phyloP scores from a whole-genome alignment of 2,888 invertebrate species.

The Dastarcus helophoroides region DNA sequence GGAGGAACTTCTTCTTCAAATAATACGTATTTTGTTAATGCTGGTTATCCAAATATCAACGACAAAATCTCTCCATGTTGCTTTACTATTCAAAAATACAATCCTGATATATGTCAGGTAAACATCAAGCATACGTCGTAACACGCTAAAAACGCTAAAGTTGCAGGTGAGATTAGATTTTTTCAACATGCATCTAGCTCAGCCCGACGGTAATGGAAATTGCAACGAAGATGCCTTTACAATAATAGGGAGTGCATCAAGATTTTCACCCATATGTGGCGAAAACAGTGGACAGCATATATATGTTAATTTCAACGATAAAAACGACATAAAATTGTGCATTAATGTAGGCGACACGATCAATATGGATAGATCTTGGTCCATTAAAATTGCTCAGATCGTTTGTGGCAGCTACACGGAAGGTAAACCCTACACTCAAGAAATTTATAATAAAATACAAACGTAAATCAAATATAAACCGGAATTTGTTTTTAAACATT shows the following conservation, averaged over 20 bases:
- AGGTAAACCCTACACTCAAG: too few species aligned
- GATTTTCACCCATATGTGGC: conserved; percentile 68
- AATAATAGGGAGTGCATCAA: conserved; percentile 56
- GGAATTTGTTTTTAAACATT: too few species aligned
- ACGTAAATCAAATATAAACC: too few species aligned
- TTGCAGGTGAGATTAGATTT: conserved; percentile 67
- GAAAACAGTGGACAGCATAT: conserved; percentile 71
- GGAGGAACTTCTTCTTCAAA: conserved; percentile 60
- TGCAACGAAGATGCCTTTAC: conserved; percentile 61
- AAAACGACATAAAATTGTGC: conserved; percentile 53
- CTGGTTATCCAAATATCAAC: conserved; percentile 60
- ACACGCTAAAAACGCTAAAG: conserved; percentile 4
- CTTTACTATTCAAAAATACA: conserved; percentile 59
- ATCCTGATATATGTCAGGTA: conserved; percentile 58
- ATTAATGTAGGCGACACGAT: conserved; percentile 51
- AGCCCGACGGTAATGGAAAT: conserved; percentile 60
- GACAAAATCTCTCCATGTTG: conserved; percentile 58
- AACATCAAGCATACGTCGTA: too few species aligned
- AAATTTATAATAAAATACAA: too few species aligned
- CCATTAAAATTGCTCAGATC: conserved; percentile 60
- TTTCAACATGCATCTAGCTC: conserved; percentile 56
- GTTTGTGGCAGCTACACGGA: conserved; percentile 57
- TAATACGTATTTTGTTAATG: conserved; percentile 75
- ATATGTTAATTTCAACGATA: conserved; percentile 62
- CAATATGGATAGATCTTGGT: conserved; percentile 59